Conservation (phyloP, 1,140 invertebrate species). For the Papilio helenus region DNA sequence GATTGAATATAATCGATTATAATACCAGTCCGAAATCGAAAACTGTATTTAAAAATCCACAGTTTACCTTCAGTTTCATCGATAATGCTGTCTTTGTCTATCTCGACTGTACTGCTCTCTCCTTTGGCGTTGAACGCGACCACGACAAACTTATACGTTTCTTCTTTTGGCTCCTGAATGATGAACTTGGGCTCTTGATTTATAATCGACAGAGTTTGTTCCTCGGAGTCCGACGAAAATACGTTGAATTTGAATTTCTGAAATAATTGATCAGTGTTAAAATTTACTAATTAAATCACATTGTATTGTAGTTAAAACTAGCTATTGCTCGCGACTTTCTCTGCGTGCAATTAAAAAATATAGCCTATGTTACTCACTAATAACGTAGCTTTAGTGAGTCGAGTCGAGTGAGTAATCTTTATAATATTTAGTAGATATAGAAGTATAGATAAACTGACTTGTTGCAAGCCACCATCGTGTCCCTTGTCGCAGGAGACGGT, state of each 20-base stretch:
- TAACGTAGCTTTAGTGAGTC: too few species aligned
- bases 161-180: constrained; percentile 64
- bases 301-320: background rate
- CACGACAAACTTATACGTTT: constrained; percentile 68
- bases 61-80: constrained; percentile 57
- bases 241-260: constrained; percentile 75
- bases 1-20: background rate
- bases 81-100: constrained; percentile 61
- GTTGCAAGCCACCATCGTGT: constrained; percentile 70
- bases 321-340: too few species aligned
- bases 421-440: too few species aligned
- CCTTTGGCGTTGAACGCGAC: constrained; percentile 74
- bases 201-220: constrained; percentile 63
- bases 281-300: background rate
- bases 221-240: constrained; percentile 51
- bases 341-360: too few species aligned
- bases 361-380: too few species aligned
- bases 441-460: constrained; percentile 61
- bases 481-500: constrained; percentile 63
- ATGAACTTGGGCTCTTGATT: constrained; percentile 69
- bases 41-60: background rate
- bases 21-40: background rate
- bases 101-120: constrained; percentile 64
- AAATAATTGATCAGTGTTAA: constrained; percentile 44
- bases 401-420: too few species aligned